Percentiles rank a stretch among this genome's conserved stretches.
Evolutionary conservation across 1,140 invertebrate species (phyloP).

Genomic region (Polyergus mexicanus): DNA sequence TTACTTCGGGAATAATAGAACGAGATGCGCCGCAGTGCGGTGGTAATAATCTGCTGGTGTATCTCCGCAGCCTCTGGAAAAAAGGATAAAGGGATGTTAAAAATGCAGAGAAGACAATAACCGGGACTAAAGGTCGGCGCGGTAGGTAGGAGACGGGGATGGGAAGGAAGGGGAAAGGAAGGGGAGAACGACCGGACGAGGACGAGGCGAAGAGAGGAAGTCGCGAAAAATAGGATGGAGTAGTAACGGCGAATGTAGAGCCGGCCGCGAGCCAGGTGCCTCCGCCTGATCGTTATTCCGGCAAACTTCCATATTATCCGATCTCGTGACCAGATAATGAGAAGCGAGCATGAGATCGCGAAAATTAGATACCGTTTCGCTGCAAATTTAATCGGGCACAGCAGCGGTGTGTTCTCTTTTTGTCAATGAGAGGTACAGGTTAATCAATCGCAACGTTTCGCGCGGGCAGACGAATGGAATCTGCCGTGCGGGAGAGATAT

Average conservation of each 20-base stretch:
- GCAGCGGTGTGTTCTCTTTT: background rate
- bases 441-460: conserved; percentile 24
- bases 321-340: conserved; percentile 47
- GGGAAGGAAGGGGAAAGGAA: background rate
- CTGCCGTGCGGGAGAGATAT: conserved; percentile 3
- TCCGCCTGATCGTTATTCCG: background rate
- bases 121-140: conserved; percentile 43
- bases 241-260: conserved; percentile 35
- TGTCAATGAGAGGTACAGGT: conserved; percentile 36
- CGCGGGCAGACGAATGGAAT: background rate
- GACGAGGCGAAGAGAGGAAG: conserved; percentile 13
- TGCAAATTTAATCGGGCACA: conserved; percentile 16
- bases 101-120: conserved; percentile 61
- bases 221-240: conserved; percentile 30
- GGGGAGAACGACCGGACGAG: background rate
- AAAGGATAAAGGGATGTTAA: conserved; percentile 35
- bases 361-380: conserved; percentile 2
- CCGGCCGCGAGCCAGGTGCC: conserved; percentile 5
- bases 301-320: conserved; percentile 54
- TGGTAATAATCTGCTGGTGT: conserved; percentile 42
- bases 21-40: conserved; percentile 13
- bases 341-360: conserved; percentile 17
- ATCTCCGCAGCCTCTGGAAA: conserved; percentile 22
- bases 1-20: conserved; percentile 43
- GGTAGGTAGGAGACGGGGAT: background rate